Percentiles rank a stretch among this genome's conserved stretches.
Conservation (phyloP, 2,888 invertebrate species). For the Drosophila mercatorum region DNA sequence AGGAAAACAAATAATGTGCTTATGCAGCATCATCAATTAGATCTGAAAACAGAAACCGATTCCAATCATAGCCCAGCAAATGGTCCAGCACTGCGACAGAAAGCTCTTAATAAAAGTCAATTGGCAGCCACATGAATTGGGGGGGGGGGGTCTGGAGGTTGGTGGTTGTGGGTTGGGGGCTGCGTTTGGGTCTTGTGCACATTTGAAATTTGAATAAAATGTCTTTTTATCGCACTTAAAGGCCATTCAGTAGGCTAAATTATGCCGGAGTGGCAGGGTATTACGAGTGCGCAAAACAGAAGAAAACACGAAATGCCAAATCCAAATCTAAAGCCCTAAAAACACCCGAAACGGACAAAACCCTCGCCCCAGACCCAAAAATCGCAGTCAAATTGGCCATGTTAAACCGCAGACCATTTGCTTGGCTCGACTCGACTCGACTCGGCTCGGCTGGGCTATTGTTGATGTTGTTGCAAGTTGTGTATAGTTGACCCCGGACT, state of each 20-base stretch:
- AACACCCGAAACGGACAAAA: constrained; percentile 6
- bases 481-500: constrained; percentile 75
- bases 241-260: constrained; percentile 75
- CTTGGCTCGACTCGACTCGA: background rate
- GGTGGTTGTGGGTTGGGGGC: background rate
- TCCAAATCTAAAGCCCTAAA: constrained; percentile 21
- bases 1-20: constrained; percentile 46
- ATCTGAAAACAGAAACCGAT: constrained; percentile 62
- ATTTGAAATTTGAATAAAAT: constrained; percentile 74
- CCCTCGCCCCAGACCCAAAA: constrained; percentile 43
- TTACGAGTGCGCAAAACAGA: constrained; percentile 48
- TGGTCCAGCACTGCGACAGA: constrained; percentile 53
- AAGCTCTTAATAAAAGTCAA: constrained; percentile 71
- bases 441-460: constrained; percentile 33
- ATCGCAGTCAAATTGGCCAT: constrained; percentile 76
- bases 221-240: constrained; percentile 76
- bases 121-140: constrained; percentile 47
- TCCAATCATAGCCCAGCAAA: constrained; percentile 65
- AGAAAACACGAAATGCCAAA: constrained; percentile 34
- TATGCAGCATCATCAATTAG: constrained; percentile 54
- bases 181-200: constrained; percentile 29
- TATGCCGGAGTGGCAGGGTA: constrained; percentile 59
- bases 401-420: constrained; percentile 73
- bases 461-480: constrained; percentile 61
- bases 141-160: background rate